Evolutionary conservation across 2,113 vertebrate genomes (phyloP), one percentile per base, ranked within the genome.

Genomic region (Progne subis): DNA sequence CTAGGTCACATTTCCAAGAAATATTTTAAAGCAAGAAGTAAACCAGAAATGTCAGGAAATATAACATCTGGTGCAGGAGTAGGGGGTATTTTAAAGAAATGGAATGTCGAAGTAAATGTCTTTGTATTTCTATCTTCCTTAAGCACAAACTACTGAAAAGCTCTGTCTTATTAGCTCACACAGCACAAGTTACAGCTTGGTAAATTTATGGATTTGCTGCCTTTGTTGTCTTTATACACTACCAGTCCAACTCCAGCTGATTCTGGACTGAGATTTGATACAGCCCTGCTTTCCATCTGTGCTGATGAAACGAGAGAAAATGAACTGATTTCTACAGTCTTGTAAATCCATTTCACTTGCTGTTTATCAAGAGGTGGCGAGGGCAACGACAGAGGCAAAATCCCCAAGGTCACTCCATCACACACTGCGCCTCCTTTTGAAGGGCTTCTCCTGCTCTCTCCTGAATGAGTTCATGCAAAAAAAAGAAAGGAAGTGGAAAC

Each of bases 221-320:
- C 76, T 95, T 87, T 87, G 29, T 88, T 89, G 70, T 88, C 93
- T 89, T 93, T 47, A 31, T 52, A 15, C 59, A 82, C 34, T 52
- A 59, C 59, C 80, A 92, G 86, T 80, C 86, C 88, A 89, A 50
- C 80, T 93, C 91, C 85, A 93, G 69, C 81, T 95, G 95, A 96
- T 96, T 95, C 93, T 95, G 77, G 92, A 82, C 90, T 82, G 85
- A 94, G 94, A 95, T 97, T 95, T 90, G 85, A 82, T 82, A 64
- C 88, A 91, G 92, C 31, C 55, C 76, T 86, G 83, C 70, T 93
- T 93, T 95, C 90, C 78, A 83, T 96, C 96, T 94, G 91, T 69
- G 60, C 90, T 91, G 96, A 94, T 90, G 92, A 82, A 95, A 84
- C 0, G n/a, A 92, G 88, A 85, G 77, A 87, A 93, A 95, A 71